Conservation (phyloP, 1,140 invertebrate genomes). For the Caenorhabditis tropicalis region DNA sequence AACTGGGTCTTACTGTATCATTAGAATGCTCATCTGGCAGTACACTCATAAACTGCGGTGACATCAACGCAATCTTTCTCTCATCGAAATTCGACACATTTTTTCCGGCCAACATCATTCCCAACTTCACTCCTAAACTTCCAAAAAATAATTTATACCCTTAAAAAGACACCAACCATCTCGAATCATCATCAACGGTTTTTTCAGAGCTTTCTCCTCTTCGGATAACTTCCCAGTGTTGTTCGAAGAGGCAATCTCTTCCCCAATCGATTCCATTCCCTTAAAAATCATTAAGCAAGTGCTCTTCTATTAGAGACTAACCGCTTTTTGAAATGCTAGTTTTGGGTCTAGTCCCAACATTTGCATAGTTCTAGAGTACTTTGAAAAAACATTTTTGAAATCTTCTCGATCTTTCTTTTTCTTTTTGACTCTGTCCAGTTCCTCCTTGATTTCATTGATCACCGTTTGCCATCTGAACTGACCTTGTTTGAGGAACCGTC, state of each 20-base stretch:
- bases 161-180: not conserved
- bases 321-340: not conserved
- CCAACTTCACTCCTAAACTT: not conserved
- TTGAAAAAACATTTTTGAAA: not conserved
- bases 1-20: not conserved
- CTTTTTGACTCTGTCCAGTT: not conserved
- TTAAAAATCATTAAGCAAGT: not conserved
- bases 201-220: not conserved
- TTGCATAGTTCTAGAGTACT: not conserved
- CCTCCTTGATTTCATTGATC: conserved; percentile 5
- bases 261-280: not conserved
- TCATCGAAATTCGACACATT: conserved; percentile 11
- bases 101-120: not conserved
- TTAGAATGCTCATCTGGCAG: not conserved
- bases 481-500: not conserved
- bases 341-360: not conserved
- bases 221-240: not conserved
- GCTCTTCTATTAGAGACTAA: not conserved
- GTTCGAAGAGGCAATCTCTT: not conserved
- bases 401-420: not conserved
- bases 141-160: not conserved
- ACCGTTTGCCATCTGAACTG: not conserved
- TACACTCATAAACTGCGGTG: conserved; percentile 14
- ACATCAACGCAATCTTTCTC: conserved; percentile 4
- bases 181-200: not conserved